Percentiles rank a stretch among this genome's conserved stretches.
Evolutionary conservation across 2,888 invertebrate species (phyloP).

Genomic region (Drosophila prolongata): DNA sequence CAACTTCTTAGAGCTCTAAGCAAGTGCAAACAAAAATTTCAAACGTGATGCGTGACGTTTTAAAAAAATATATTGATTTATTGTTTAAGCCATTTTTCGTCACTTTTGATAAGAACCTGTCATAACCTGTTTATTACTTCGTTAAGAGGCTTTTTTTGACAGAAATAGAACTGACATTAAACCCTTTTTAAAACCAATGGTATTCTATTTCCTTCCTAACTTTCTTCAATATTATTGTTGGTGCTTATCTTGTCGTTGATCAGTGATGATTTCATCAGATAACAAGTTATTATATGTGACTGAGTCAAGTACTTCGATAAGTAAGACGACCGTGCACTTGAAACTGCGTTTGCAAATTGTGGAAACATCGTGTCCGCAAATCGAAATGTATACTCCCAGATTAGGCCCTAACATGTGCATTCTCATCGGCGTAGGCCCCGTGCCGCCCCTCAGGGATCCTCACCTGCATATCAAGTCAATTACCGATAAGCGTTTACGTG

Average conservation of each 20-base stretch:
- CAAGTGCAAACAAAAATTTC: no score
- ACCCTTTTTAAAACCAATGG: background rate
- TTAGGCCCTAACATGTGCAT: constrained; percentile 28
- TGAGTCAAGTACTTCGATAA: background rate
- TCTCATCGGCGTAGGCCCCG: constrained; percentile 6
- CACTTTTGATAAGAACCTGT: no score
- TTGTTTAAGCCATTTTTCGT: no score
- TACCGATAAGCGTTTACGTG: constrained; percentile 69
- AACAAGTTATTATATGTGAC: background rate
- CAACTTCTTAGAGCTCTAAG: no score
- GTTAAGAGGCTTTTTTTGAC: background rate
- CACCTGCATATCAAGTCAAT: constrained; percentile 46
- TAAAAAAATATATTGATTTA: no score
- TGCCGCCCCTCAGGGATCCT: constrained; percentile 10
- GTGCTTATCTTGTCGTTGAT: background rate
- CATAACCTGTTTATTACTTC: no score
- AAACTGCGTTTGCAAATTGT: constrained; percentile 6
- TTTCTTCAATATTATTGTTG: background rate
- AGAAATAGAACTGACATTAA: background rate
- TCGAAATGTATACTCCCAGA: constrained; percentile 8
- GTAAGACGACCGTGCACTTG: constrained; percentile 1
- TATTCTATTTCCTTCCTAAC: background rate
- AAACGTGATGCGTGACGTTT: no score
- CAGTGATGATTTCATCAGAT: background rate
- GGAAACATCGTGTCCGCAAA: background rate